These are phyloP conservation scores for Nomada flava DNA, from an alignment of 2,888 invertebrate species.

Conservation along the genomic window DNA sequence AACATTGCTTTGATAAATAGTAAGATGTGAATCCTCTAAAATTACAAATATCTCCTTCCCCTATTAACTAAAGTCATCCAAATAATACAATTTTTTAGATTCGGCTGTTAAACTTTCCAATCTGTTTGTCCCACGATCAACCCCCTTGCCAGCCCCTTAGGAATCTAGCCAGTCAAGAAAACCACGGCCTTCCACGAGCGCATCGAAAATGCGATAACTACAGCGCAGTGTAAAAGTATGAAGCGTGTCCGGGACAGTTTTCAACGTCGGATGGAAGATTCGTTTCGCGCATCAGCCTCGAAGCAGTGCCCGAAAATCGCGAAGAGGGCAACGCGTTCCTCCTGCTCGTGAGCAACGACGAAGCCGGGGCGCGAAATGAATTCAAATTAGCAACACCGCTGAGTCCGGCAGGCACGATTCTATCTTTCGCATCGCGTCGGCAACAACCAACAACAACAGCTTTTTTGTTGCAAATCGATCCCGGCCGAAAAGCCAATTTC, in stretches of 20 bases:
- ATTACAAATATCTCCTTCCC: too few relatives aligned
- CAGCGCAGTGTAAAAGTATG: too few relatives aligned
- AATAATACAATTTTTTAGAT: too few relatives aligned
- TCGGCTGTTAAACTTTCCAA: too few relatives aligned
- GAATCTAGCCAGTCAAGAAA: too few relatives aligned
- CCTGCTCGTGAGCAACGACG: conserved; percentile 14
- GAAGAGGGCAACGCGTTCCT: conserved; percentile 1
- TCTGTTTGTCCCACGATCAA: too few relatives aligned
- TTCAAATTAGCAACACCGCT: conserved; percentile 56
- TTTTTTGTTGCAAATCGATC: conserved; percentile 67
- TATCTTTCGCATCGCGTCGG: conserved; percentile 38
- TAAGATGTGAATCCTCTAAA: too few relatives aligned
- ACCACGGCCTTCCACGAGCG: not conserved
- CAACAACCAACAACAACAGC: conserved; percentile 39
- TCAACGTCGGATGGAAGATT: not conserved
- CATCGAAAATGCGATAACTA: not conserved
- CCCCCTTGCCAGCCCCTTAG: too few relatives aligned
- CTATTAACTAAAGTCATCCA: too few relatives aligned
- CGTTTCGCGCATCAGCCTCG: conserved; percentile 19
- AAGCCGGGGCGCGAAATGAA: conserved; percentile 26
- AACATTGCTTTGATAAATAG: too few relatives aligned
- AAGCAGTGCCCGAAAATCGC: not conserved
- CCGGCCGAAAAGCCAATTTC: conserved; percentile 68
- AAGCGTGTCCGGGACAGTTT: not conserved
- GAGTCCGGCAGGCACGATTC: conserved; percentile 41